Evolutionary conservation across 1,140 invertebrate species (phyloP).

Genomic region (Sinonovacula constricta): DNA sequence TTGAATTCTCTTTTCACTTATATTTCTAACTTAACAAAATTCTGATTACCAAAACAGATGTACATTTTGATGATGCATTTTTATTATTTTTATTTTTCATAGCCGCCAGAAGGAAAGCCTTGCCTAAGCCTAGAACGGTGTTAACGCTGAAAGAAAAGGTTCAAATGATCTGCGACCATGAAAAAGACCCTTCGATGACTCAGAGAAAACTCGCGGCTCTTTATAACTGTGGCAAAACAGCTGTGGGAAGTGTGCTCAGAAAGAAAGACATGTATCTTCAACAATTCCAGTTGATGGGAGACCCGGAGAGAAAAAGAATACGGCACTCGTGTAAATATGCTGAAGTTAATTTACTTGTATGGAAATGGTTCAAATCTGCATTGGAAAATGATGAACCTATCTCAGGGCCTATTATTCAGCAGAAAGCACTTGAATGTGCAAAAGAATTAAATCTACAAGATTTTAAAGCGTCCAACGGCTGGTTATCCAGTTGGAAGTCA

Average conservation of each 20-base stretch:
- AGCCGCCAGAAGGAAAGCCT: no score
- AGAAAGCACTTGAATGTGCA: constrained; percentile 61
- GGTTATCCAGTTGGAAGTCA: constrained; percentile 67
- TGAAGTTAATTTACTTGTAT: constrained; percentile 31
- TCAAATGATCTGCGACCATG: neutral
- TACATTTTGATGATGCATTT: no score
- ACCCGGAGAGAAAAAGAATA: constrained; percentile 27
- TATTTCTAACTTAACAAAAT: no score
- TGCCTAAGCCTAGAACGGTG: neutral
- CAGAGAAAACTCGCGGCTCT: constrained; percentile 23
- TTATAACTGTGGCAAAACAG: constrained; percentile 26
- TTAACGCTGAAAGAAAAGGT: neutral
- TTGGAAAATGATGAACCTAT: constrained; percentile 42
- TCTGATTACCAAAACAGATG: no score
- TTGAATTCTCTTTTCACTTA: no score
- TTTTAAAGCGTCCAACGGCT: constrained; percentile 70
- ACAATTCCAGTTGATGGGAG: constrained; percentile 19
- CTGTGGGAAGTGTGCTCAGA: constrained; percentile 10
- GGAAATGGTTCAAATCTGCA: constrained; percentile 48
- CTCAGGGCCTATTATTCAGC: constrained; percentile 64
- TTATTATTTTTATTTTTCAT: no score
- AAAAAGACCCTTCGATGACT: neutral
- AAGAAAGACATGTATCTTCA: constrained; percentile 6
- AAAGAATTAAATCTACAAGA: constrained; percentile 60
- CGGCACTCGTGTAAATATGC: constrained; percentile 19